Evolutionary conservation across 2,888 invertebrate genomes (phyloP), one percentile per base, ranked within the genome.

Genomic region (Cotesia congregata): DNA sequence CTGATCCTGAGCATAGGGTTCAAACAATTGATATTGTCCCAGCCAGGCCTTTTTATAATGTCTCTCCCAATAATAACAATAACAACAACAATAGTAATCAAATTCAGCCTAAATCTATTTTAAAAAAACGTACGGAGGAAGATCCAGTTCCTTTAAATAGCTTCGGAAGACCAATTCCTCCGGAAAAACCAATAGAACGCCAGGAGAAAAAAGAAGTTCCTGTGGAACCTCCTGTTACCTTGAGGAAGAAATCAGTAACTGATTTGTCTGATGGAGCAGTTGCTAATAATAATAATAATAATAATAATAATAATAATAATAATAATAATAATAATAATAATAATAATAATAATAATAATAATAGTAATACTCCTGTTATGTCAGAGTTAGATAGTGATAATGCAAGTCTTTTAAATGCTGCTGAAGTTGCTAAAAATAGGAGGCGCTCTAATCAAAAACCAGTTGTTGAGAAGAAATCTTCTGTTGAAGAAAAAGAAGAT

Each of bases 41-140:
- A 17, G 40, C 1, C 5, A 78, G 79, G 5, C 80, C 68, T 40
- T 80, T 40, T 5, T 76, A 80, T 60, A 30, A 30, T 30, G 30
- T 30, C 30, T 73, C 80, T 0, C 79, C 81, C 1, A 79, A 94
- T 0, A 94, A 93, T 87, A 93, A 94, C 2, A 75, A 80, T 0
- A 78, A 80, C 3, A 79, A 94, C 0, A 94, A 93, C 87, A 93
- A 94, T 20, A 20, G 20, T 20, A 20, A 20, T 20, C 1, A 20
- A 84, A 89, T 94, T 50, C 82, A 79, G 75, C 96, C 95, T 0
- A 96, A 95, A 86, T 95, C 96, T 0, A 96, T 96, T 82, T 86
- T 96, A 12, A 96, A 96, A 86, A 91, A 92, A 75, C 90, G 92
- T 76, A 83, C 83, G 0, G 89, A 89, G 7, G 85, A 83, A 2